These are phyloP conservation scores for Mormyrops attenuatus DNA, from an alignment of 2,797 vertebrate genomes.

Conservation along the genomic window DNA sequence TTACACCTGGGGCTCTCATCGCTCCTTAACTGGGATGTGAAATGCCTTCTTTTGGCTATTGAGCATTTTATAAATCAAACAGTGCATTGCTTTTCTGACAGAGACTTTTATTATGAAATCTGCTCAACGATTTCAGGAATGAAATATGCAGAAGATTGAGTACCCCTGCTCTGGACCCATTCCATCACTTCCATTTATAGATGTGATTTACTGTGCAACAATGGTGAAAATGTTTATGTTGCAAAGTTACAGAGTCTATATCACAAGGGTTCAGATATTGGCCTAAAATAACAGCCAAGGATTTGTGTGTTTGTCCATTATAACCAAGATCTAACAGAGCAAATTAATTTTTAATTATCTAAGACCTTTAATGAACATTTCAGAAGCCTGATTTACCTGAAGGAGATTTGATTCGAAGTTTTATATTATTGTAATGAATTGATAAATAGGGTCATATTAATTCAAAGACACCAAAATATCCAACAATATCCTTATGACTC, in stretches of 20 bases:
- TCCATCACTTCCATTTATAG: not conserved
- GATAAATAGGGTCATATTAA: not conserved
- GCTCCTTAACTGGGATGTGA: not conserved
- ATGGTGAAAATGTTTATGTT: not conserved
- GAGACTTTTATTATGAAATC: slow-evolving; percentile 10
- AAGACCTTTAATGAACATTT: not conserved
- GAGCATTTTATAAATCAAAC: slow-evolving; percentile 1
- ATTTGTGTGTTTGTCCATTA: not conserved
- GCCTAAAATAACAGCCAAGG: not conserved
- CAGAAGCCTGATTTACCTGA: not conserved
- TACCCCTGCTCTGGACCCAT: not conserved
- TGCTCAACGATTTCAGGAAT: not conserved
- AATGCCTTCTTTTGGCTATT: not conserved
- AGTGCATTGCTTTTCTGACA: not conserved
- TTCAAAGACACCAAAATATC: not conserved
- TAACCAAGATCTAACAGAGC: not conserved
- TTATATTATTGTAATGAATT: not conserved
- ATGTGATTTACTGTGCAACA: not conserved
- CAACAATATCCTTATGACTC: not conserved
- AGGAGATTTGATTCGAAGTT: not conserved
- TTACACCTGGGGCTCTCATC: not conserved
- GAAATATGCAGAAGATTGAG: not conserved
- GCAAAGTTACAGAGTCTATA: not conserved
- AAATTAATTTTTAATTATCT: not conserved
- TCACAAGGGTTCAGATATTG: not conserved